Percentiles rank a stretch among this genome's conserved stretches.
phyloP scores from a whole-genome alignment of 2,797 vertebrate species.

The Tarsius wallacei region DNA sequence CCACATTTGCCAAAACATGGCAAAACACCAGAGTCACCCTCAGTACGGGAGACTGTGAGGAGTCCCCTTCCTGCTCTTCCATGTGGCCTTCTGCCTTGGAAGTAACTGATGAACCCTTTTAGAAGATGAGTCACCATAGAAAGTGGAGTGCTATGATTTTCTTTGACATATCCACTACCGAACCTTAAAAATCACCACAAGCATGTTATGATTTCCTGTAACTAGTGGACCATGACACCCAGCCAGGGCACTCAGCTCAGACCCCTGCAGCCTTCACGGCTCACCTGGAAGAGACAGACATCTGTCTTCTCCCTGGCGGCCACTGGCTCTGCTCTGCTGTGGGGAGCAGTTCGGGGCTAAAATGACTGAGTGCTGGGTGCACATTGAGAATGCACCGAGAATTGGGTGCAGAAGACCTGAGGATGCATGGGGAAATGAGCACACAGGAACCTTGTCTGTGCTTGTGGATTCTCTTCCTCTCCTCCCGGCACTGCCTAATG shows the following conservation, averaged over 20 bases:
- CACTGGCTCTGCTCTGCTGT: background rate
- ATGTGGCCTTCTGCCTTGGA: background rate
- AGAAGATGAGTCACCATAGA: background rate
- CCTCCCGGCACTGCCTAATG: background rate
- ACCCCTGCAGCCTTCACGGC: too few species aligned
- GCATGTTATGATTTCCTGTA: background rate
- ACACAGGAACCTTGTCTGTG: background rate
- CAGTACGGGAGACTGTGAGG: too few species aligned
- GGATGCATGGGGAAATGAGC: background rate
- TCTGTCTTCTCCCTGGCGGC: background rate
- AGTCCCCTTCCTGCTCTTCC: background rate
- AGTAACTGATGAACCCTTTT: background rate
- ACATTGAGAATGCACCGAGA: background rate
- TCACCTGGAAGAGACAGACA: background rate
- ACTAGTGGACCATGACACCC: background rate
- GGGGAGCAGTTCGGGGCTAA: background rate
- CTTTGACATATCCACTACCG: background rate
- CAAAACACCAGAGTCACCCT: background rate
- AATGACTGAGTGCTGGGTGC: background rate
- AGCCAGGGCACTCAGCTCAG: fast-evolving
- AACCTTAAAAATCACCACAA: background rate
- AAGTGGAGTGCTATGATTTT: background rate
- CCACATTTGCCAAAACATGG: background rate
- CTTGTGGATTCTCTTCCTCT: background rate
- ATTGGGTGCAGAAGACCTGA: background rate